phyloP scores from a whole-genome alignment of 2,888 invertebrate species.

The Exephanes ischioxanthus region DNA sequence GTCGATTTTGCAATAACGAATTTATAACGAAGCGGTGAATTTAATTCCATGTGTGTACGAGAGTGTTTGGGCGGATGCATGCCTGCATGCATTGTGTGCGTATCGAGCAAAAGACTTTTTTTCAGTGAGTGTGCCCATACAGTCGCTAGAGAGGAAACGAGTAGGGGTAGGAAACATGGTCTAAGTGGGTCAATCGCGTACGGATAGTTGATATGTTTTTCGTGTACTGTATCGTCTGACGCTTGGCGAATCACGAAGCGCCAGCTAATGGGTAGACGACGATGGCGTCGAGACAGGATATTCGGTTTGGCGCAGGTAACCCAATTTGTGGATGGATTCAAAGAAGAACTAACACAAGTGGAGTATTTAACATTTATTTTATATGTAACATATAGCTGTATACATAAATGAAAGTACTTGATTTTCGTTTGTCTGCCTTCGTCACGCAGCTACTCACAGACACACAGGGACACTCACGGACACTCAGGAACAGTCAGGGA shows the following conservation, averaged over 20 bases:
- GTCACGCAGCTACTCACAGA: too few relatives aligned
- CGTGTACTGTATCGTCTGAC: neutral
- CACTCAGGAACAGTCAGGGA: too few relatives aligned
- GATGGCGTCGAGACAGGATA: neutral
- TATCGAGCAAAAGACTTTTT: slow-evolving; percentile 29
- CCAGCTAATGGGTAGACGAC: neutral
- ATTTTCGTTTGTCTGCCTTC: too few relatives aligned
- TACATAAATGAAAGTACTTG: too few relatives aligned
- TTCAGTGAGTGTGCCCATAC: slow-evolving; percentile 4
- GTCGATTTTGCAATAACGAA: slow-evolving; percentile 2
- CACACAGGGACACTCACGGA: too few relatives aligned
- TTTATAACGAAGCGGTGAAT: neutral
- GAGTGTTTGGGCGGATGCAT: neutral
- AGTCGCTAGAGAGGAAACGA: slow-evolving; percentile 41
- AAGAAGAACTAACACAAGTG: neutral
- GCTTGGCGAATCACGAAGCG: slow-evolving; percentile 15
- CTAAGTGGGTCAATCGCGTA: slow-evolving; percentile 72
- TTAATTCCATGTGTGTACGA: neutral
- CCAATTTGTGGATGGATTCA: neutral
- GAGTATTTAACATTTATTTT: neutral
- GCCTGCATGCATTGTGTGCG: neutral
- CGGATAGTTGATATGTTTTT: slow-evolving; percentile 20
- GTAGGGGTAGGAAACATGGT: slow-evolving; percentile 67
- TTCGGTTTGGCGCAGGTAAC: neutral
- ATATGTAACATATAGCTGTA: too few relatives aligned